Percentiles rank a stretch among this genome's conserved stretches.
phyloP scores from a whole-genome alignment of 2,113 vertebrate species.

The Galemys pyrenaicus region DNA sequence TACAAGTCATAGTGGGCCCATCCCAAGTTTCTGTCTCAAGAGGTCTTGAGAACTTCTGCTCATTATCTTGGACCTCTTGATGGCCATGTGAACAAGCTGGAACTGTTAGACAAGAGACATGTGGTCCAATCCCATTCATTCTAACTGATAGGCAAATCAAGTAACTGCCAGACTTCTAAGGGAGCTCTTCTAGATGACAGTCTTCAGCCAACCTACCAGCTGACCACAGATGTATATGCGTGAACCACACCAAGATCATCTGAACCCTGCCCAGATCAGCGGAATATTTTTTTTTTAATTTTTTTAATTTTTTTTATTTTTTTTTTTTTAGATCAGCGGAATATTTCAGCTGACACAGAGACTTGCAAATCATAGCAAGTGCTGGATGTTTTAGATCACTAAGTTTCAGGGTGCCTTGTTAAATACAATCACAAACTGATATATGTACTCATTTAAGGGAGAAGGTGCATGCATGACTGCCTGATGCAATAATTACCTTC shows the following conservation, averaged over 20 bases:
- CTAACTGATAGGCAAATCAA: background rate
- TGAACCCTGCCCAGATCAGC: background rate
- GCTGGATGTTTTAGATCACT: too few species aligned
- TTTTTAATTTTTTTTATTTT: too few species aligned
- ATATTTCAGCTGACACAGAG: background rate
- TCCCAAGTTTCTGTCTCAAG: background rate
- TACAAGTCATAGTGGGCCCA: background rate
- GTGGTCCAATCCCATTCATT: background rate
- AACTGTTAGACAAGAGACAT: background rate
- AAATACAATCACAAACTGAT: background rate
- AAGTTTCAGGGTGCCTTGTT: background rate
- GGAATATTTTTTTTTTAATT: too few species aligned
- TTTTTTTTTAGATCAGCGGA: background rate
- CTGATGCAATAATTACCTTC: background rate
- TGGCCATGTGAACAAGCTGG: background rate
- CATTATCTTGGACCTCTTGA: background rate
- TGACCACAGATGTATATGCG: background rate
- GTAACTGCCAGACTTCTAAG: background rate
- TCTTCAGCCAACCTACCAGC: background rate
- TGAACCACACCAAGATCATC: background rate
- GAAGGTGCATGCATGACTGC: background rate
- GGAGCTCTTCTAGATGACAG: background rate
- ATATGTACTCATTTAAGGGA: background rate
- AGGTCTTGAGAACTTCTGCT: background rate
- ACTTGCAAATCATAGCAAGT: too few species aligned